phyloP scores from a whole-genome alignment of 2,888 invertebrate genomes.

The Terebella lapidaria region DNA sequence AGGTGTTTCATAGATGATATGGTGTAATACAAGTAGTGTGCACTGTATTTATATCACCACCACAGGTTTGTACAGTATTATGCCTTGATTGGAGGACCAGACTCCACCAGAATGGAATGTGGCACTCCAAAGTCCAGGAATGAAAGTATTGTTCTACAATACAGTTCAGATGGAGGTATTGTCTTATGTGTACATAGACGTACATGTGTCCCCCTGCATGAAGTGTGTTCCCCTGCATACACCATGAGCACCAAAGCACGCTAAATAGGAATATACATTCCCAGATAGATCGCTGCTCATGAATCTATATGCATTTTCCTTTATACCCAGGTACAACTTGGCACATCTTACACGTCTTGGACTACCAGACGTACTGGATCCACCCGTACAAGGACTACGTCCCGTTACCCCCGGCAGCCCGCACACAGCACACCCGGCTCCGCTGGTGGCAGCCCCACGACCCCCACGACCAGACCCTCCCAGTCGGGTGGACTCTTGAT shows the following conservation, averaged over 20 bases:
- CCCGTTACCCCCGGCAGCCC: slow-evolving; percentile 38
- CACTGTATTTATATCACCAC: too few relatives aligned
- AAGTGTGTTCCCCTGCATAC: too few relatives aligned
- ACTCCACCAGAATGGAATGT: slow-evolving; percentile 29
- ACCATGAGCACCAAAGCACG: too few relatives aligned
- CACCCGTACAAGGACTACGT: slow-evolving; percentile 42
- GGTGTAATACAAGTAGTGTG: too few relatives aligned
- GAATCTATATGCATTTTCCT: too few relatives aligned
- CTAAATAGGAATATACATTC: too few relatives aligned
- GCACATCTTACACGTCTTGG: slow-evolving; percentile 46
- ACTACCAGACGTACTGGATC: slow-evolving; percentile 34
- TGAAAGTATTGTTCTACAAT: slow-evolving; percentile 47
- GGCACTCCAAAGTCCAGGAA: slow-evolving; percentile 33
- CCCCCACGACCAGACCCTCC: slow-evolving; percentile 16
- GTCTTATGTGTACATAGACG: too few relatives aligned
- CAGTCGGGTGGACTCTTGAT: slow-evolving; percentile 52
- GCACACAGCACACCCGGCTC: slow-evolving; percentile 41
- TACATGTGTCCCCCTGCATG: too few relatives aligned
- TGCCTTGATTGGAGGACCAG: slow-evolving; percentile 41
- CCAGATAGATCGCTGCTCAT: too few relatives aligned
- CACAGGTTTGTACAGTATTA: slow-evolving; percentile 50
- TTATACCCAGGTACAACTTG: slow-evolving; percentile 47
- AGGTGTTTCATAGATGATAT: too few relatives aligned
- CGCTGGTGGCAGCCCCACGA: slow-evolving; percentile 41
- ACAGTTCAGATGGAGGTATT: slow-evolving; percentile 48